Conservation (phyloP, 2,888 invertebrate species). For the Malthinus seriepunctatus region DNA sequence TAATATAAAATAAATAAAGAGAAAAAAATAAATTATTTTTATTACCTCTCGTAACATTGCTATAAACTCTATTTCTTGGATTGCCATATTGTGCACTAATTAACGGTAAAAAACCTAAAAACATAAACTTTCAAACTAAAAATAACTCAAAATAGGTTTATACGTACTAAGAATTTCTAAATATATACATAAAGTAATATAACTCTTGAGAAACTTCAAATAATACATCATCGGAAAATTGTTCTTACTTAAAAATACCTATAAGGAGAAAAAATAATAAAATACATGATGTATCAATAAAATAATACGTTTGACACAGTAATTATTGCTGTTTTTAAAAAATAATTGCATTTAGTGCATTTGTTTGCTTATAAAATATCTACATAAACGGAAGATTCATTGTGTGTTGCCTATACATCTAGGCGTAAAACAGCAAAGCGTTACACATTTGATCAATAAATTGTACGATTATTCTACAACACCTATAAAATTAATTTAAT, state of each 20-base stretch:
- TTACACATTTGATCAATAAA: too few relatives aligned
- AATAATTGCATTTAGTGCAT: too few relatives aligned
- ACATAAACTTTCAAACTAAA: conserved; percentile 1
- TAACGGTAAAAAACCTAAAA: conserved; percentile 1
- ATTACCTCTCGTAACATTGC: conserved; percentile 7
- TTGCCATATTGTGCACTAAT: conserved; percentile 8
- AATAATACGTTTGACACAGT: too few relatives aligned
- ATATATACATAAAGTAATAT: conserved; percentile 1
- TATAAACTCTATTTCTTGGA: conserved; percentile 12
- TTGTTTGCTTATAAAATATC: too few relatives aligned
- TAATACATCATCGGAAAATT: neutral
- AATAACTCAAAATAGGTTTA: neutral
- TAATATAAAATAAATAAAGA: neutral
- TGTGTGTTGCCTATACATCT: too few relatives aligned
- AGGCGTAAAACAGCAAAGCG: too few relatives aligned
- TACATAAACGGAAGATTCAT: too few relatives aligned
- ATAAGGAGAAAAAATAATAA: neutral
- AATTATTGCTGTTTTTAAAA: too few relatives aligned
- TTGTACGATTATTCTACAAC: too few relatives aligned
- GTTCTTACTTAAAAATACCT: neutral
- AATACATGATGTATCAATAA: too few relatives aligned
- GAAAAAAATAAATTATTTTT: neutral
- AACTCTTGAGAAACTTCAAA: conserved; percentile 9
- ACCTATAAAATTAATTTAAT: too few relatives aligned
- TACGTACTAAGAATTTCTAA: conserved; percentile 16